Evolutionary conservation across 2,113 vertebrate genomes (phyloP).

Genomic region (Myxocyprinus asiaticus): DNA sequence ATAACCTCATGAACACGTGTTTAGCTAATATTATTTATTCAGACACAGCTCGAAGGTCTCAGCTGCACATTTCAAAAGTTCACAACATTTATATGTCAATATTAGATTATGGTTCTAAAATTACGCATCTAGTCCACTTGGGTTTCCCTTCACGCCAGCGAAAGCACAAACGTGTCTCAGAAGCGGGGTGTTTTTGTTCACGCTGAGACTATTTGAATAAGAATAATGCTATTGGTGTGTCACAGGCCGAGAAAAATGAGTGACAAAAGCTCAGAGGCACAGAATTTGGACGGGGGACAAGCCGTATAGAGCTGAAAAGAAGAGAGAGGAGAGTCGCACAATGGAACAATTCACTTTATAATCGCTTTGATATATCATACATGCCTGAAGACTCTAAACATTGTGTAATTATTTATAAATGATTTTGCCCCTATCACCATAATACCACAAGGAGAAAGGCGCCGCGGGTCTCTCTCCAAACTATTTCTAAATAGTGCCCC

Average conservation of each 20-base stretch:
- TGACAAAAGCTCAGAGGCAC: constrained; percentile 95
- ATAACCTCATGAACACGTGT: no score
- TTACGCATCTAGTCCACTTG: constrained; percentile 20
- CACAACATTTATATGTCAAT: constrained; percentile 30
- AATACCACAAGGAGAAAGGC: constrained; percentile 92
- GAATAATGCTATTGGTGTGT: constrained; percentile 94
- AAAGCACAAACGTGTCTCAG: constrained; percentile 75
- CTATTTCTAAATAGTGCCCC: constrained; percentile 90
- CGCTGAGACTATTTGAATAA: constrained; percentile 97
- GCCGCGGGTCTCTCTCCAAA: constrained; percentile 94
- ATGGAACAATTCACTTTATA: constrained; percentile 98
- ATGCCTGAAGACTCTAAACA: constrained; percentile 99
- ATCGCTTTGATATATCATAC: constrained; percentile 99
- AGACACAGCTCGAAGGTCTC: no score
- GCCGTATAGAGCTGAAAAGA: constrained; percentile 93
- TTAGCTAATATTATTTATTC: no score
- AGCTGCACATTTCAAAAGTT: not conserved
- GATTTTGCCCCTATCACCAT: constrained; percentile 88
- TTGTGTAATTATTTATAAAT: constrained; percentile 99
- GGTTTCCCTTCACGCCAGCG: constrained; percentile 40
- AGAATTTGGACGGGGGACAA: constrained; percentile 94
- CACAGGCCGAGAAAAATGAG: constrained; percentile 94
- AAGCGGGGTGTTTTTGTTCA: constrained; percentile 89
- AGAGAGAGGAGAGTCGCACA: constrained; percentile 83
- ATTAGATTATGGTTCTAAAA: constrained; percentile 7